These are phyloP conservation scores for Sarcophaga carnaria DNA, from an alignment of 2,888 invertebrate genomes.

Conservation along the genomic window DNA sequence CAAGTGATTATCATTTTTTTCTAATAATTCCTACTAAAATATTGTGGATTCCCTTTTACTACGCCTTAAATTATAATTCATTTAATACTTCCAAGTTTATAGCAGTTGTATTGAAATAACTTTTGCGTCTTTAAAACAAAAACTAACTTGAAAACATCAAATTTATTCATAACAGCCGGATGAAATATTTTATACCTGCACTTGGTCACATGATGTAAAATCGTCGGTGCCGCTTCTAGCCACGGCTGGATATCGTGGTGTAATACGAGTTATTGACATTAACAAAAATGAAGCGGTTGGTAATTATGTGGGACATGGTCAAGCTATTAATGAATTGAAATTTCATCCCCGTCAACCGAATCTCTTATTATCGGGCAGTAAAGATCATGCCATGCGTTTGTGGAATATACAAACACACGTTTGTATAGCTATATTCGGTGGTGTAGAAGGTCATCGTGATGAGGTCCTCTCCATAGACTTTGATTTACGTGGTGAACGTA, in stretches of 20 bases:
- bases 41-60: too few species aligned
- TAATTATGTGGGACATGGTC: slow-evolving; percentile 94
- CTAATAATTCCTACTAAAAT: too few species aligned
- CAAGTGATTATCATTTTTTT: too few species aligned
- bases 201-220: slow-evolving; percentile 95
- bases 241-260: slow-evolving; percentile 95
- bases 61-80: too few species aligned
- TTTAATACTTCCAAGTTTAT: too few species aligned
- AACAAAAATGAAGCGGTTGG: slow-evolving; percentile 91
- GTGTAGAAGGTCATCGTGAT: slow-evolving; percentile 97
- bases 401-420: slow-evolving; percentile 98
- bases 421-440: slow-evolving; percentile 97
- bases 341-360: slow-evolving; percentile 96
- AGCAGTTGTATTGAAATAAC: too few species aligned
- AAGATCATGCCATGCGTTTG: slow-evolving; percentile 93
- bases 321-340: slow-evolving; percentile 95
- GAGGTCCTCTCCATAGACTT: slow-evolving; percentile 95
- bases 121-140: too few species aligned
- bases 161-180: slow-evolving; percentile 85
- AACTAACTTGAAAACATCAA: too few species aligned
- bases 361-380: slow-evolving; percentile 89
- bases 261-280: slow-evolving; percentile 94
- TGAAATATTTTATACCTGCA: slow-evolving; percentile 98
- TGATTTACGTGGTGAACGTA: slow-evolving; percentile 90
- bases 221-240: slow-evolving; percentile 91